These are phyloP conservation scores for Lonchura striata DNA, from an alignment of 2,113 vertebrate species.

Conservation along the genomic window DNA sequence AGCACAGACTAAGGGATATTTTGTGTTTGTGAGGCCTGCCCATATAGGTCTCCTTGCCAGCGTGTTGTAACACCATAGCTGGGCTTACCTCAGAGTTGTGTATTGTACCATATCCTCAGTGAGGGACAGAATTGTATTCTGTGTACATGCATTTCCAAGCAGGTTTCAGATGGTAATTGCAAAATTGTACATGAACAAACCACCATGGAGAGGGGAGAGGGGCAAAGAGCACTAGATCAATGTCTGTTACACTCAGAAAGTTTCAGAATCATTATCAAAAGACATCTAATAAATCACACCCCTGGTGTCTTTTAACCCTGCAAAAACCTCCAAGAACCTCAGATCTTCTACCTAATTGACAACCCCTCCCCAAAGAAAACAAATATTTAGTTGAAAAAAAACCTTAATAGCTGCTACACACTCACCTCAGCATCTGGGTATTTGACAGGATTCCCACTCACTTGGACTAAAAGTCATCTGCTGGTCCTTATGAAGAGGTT, in stretches of 20 bases:
- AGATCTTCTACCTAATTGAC: neutral
- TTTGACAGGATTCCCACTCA: neutral
- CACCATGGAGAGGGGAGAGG: neutral
- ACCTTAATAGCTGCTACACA: neutral
- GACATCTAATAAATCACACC: neutral
- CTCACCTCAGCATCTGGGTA: neutral
- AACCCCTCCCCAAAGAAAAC: neutral
- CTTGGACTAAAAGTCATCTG: neutral
- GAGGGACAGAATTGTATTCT: neutral
- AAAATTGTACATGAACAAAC: neutral
- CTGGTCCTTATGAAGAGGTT: neutral
- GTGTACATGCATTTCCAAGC: neutral
- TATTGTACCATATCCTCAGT: neutral
- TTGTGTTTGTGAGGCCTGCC: neutral
- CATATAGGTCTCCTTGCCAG: neutral
- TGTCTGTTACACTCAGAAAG: neutral
- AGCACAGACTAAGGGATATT: neutral
- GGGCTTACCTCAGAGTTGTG: accelerated
- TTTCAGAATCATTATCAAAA: neutral
- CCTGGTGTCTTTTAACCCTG: neutral
- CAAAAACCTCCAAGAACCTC: neutral
- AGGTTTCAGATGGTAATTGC: neutral
- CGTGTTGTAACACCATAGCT: neutral
- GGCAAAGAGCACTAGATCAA: neutral
- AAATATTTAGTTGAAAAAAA: neutral